Evolutionary conservation across 2,797 vertebrate species (phyloP).

Genomic region (Neostethus bicornis): DNA sequence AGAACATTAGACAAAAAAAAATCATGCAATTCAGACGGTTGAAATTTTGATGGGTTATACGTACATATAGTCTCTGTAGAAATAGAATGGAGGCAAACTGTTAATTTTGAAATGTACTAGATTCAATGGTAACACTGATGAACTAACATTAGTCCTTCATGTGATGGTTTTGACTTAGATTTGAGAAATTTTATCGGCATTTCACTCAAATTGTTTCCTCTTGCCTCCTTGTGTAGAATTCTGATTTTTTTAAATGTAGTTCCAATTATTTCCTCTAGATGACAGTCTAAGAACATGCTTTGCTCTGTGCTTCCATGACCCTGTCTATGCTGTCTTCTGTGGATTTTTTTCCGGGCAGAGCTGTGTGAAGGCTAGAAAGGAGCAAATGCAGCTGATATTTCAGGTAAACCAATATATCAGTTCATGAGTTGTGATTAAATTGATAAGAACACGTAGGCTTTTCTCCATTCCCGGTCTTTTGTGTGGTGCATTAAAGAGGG

Average conservation of each 20-base stretch:
- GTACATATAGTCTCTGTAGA: constrained; percentile 1
- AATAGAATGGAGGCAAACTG: background rate
- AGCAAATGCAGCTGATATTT: constrained; percentile 23
- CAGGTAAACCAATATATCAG: constrained; percentile 61
- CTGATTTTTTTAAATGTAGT: constrained; percentile 5
- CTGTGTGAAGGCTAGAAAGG: constrained; percentile 32
- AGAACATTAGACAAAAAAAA: constrained; percentile 52
- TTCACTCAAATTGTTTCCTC: too few species aligned
- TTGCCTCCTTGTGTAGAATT: background rate
- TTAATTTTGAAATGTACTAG: background rate
- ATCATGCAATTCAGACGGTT: background rate
- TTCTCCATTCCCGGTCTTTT: constrained; percentile 61
- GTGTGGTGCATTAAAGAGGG: constrained; percentile 45
- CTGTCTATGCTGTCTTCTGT: constrained; percentile 4
- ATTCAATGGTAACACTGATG: background rate
- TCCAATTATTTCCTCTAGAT: constrained; percentile 66
- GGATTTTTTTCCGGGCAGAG: constrained; percentile 38
- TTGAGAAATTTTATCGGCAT: too few species aligned
- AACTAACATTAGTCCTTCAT: too few species aligned
- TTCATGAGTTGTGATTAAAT: constrained; percentile 71
- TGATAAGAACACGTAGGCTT: constrained; percentile 64
- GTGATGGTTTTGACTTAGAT: too few species aligned
- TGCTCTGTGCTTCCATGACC: constrained; percentile 11
- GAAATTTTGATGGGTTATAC: background rate
- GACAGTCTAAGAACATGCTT: constrained; percentile 69